These are phyloP conservation scores for Lathronympha strigana DNA, from an alignment of 2,888 invertebrate species.

Conservation along the genomic window DNA sequence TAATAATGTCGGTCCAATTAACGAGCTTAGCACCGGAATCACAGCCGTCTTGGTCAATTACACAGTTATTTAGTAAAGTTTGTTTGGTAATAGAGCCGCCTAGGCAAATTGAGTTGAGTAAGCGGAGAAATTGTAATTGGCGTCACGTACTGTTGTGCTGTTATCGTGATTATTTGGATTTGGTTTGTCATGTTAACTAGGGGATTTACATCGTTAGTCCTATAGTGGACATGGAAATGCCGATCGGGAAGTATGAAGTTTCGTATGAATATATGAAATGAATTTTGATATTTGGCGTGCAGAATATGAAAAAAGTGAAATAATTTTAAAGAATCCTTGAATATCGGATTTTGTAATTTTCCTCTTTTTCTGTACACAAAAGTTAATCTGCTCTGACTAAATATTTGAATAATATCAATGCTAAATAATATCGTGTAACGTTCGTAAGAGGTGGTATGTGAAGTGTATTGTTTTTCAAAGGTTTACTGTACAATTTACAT, in stretches of 20 bases:
- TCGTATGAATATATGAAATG: background rate
- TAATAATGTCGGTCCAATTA: slow-evolving; percentile 7
- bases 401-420: too few species aligned
- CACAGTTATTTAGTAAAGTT: slow-evolving; percentile 35
- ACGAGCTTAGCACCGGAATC: slow-evolving; percentile 10
- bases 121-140: slow-evolving; percentile 26
- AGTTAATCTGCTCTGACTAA: too few species aligned
- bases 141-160: slow-evolving; percentile 22
- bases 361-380: too few species aligned
- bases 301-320: background rate
- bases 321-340: background rate
- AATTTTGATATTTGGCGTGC: background rate
- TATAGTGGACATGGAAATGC: background rate
- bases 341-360: too few species aligned
- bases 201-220: background rate
- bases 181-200: slow-evolving; percentile 11
- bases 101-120: slow-evolving; percentile 31
- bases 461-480: too few species aligned
- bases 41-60: slow-evolving; percentile 33
- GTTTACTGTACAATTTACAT: too few species aligned
- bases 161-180: slow-evolving; percentile 15
- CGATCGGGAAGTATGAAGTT: background rate
- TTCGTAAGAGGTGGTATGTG: too few species aligned
- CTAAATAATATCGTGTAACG: too few species aligned
- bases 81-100: slow-evolving; percentile 31